Evolutionary conservation across 2,797 vertebrate genomes (phyloP).

Genomic region (Aldrovandia affinis): DNA sequence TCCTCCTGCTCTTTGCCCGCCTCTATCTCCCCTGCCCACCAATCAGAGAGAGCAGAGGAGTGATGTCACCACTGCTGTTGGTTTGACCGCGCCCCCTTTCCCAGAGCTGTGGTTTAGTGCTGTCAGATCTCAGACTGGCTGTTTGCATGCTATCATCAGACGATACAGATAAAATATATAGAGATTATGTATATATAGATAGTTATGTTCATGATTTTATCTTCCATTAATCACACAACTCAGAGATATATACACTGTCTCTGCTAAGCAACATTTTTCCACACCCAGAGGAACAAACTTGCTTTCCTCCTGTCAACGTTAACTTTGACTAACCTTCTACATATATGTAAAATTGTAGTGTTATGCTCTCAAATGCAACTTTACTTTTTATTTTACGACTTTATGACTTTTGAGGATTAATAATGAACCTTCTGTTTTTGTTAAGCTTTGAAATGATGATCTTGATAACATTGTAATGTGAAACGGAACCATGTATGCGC

Average conservation of each 20-base stretch:
- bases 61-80: conserved; percentile 60
- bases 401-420: conserved; percentile 58
- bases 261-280: conserved; percentile 58
- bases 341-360: conserved; percentile 87
- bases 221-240: conserved; percentile 49
- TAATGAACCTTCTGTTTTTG: conserved; percentile 69
- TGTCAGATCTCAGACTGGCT: conserved; percentile 93
- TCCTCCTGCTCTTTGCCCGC: background rate
- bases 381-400: conserved; percentile 71
- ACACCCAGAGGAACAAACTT: conserved; percentile 57
- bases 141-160: conserved; percentile 95
- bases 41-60: conserved; percentile 46
- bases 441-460: conserved; percentile 80
- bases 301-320: conserved; percentile 75
- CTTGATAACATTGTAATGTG: conserved; percentile 83
- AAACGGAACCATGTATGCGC: conserved; percentile 86
- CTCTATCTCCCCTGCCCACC: background rate
- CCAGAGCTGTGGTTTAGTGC: conserved; percentile 85
- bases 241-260: conserved; percentile 60
- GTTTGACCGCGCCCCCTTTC: conserved; percentile 46
- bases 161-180: conserved; percentile 78
- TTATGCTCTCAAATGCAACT: conserved; percentile 77
- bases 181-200: conserved; percentile 73
- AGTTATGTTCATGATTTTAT: conserved; percentile 58
- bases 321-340: conserved; percentile 73